Percentiles rank a stretch among this genome's conserved stretches.
Evolutionary conservation across 2,797 vertebrate species (phyloP).

Genomic region (Psittacula echo): DNA sequence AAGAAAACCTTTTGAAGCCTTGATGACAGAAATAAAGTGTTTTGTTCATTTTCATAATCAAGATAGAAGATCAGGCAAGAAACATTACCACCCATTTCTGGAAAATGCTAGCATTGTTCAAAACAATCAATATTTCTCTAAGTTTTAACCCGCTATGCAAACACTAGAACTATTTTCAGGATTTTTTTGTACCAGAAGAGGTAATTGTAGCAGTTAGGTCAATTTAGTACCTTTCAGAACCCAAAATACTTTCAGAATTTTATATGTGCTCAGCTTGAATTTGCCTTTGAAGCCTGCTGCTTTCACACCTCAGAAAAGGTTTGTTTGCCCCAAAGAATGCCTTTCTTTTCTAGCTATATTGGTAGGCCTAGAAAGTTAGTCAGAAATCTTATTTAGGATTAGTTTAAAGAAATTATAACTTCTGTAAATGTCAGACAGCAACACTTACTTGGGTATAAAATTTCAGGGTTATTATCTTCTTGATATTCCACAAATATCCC

Average conservation of each 20-base stretch:
- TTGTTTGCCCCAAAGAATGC: background rate
- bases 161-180: background rate
- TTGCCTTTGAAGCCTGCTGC: background rate
- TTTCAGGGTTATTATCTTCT: fast-evolving
- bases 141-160: background rate
- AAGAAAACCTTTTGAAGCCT: background rate
- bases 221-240: background rate
- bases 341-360: background rate
- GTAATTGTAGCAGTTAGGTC: background rate
- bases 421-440: background rate
- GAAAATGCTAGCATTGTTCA: background rate
- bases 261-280: background rate
- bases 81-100: background rate
- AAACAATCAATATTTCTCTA: background rate
- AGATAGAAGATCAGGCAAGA: background rate
- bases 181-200: background rate
- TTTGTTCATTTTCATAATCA: background rate
- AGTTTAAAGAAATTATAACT: background rate
- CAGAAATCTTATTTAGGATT: background rate
- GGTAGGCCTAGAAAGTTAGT: background rate
- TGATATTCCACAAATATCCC: slow-evolving; percentile 85
- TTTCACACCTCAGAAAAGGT: background rate
- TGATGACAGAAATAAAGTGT: background rate
- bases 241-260: background rate
- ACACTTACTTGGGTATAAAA: slow-evolving; percentile 89